A percentile compares a stretch with the other conserved stretches of the same genome.
Conservation (phyloP, 2,113 vertebrate genomes). For the Motacilla tschutschensis region DNA sequence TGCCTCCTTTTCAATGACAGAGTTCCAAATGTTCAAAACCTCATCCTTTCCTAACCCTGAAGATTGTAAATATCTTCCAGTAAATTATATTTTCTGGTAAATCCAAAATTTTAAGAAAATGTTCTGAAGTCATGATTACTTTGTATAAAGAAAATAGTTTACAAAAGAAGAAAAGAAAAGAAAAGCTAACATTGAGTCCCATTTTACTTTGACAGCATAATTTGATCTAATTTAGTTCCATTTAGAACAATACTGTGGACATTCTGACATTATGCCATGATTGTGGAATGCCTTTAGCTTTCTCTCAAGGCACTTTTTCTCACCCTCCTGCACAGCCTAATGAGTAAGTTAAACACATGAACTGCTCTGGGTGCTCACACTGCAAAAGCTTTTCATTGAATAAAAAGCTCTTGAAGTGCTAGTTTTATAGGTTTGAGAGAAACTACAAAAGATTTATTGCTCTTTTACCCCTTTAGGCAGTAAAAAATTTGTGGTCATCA, state of each 20-base stretch:
- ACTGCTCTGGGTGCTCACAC: neutral
- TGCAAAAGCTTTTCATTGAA: neutral
- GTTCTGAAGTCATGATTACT: neutral
- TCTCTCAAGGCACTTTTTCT: neutral
- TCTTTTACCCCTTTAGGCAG: neutral
- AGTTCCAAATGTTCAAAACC: neutral
- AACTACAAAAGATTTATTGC: neutral
- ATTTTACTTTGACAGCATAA: neutral
- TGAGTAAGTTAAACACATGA: neutral
- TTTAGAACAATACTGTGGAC: neutral
- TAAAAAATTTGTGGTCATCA: neutral
- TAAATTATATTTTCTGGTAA: neutral
- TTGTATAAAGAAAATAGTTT: neutral
- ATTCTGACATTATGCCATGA: neutral
- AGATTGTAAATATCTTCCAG: neutral
- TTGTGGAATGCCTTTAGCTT: neutral
- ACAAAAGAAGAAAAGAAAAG: fast-evolving
- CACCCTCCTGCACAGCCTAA: neutral
- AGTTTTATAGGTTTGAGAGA: neutral
- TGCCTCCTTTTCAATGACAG: neutral
- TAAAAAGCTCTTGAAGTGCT: neutral
- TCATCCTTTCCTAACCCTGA: neutral
- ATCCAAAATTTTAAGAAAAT: neutral
- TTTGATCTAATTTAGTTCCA: neutral
- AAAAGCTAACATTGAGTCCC: neutral